Conservation (phyloP, 2,888 invertebrate genomes). For the Parnassius glacialis region DNA sequence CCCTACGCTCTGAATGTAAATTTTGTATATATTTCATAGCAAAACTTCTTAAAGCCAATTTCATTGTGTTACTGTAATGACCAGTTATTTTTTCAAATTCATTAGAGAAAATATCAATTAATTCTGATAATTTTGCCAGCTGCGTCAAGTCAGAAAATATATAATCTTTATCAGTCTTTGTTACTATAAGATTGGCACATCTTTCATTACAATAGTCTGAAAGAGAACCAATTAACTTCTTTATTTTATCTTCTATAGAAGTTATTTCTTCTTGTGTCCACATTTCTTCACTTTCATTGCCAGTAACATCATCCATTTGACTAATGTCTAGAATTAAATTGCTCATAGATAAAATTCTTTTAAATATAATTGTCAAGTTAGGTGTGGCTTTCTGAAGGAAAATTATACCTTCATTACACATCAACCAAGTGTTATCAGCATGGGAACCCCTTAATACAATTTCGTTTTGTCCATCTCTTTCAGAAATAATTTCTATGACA, state of each 20-base stretch:
- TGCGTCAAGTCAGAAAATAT: constrained; percentile 87
- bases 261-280: constrained; percentile 85
- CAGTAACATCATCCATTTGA: constrained; percentile 79
- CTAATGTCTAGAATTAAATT: constrained; percentile 89
- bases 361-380: constrained; percentile 85
- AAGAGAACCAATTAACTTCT: constrained; percentile 89
- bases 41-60: constrained; percentile 91
- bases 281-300: constrained; percentile 84
- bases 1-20: constrained; percentile 94
- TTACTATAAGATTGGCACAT: constrained; percentile 92
- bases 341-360: constrained; percentile 87
- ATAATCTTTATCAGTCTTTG: constrained; percentile 85
- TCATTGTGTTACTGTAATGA: constrained; percentile 88
- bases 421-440: constrained; percentile 75
- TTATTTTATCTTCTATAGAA: constrained; percentile 85
- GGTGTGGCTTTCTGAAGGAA: constrained; percentile 84
- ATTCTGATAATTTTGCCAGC: constrained; percentile 87
- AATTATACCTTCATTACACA: constrained; percentile 85
- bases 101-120: constrained; percentile 89
- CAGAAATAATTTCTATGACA: constrained; percentile 85
- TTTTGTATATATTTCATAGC: constrained; percentile 94
- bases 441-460: constrained; percentile 70
- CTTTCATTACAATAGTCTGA: constrained; percentile 96
- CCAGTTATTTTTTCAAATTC: constrained; percentile 89
- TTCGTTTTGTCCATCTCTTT: constrained; percentile 69